Base-by-base conservation (phyloP, 2,888 invertebrate genomes). In the Eupeodes latifasciatus region DNA sequence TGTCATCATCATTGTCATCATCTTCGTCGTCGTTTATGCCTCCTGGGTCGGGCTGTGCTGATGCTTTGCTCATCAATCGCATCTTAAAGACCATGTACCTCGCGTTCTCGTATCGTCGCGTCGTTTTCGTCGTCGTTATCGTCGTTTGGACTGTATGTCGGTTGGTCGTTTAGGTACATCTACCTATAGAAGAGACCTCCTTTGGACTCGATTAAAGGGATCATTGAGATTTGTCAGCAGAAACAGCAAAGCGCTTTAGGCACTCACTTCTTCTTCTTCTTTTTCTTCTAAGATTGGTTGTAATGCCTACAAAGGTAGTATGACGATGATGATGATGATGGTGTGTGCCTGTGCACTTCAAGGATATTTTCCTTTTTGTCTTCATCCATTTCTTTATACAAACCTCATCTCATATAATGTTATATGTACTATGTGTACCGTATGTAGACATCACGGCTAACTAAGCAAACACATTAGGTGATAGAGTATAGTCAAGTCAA, bases 381-480 rank as follows among this genome's bases (percentile, higher is more conserved):
- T 64, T 59, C 61, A 34, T 74, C 78, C 71, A 86, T 78, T 79
- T 82, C 86, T 79, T 81, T 67, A 81, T 77, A 81, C 76, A 81
- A 77, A 40, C 40, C 57, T 69, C 62, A 19, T 36, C 14, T 1
- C 10, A 10, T 1, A 40, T 7, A 40, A 9, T 40, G 40, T 40
- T 40, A 5, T 40, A 40, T 40, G 9, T 40, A 40, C 5, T 40
- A 5, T 40, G 5, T 40, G 9, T 40, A 40, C 5, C 5, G 40
- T 34, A 59, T 64, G 44, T 47, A 62, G 36, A 62, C 76, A 74
- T 85, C 88, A 85, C 78, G 88, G 85, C 85, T 85, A 88, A 78
- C 88, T 85, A 85, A 88, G 81, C 88, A 88, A 88, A 88, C 81
- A 88, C 85, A 84, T 88, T 88, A 88, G 81, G 71, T 62, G 81